phyloP scores from a whole-genome alignment of 1,140 invertebrate species.

The Lepidostoma basale region DNA sequence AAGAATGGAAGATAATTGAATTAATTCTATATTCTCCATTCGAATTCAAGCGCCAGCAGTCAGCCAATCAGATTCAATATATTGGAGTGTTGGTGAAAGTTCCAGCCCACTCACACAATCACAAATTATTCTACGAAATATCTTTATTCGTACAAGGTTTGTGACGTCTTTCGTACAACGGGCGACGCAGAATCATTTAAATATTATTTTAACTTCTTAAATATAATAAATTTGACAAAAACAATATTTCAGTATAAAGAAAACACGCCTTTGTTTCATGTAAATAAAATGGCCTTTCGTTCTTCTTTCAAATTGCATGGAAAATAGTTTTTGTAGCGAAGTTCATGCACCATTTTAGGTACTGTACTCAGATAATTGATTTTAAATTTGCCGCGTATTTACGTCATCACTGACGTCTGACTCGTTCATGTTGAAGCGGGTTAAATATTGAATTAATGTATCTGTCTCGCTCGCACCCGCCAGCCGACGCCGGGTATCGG shows the following conservation, averaged over 20 bases:
- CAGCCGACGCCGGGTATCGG: too few relatives aligned
- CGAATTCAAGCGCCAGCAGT: conserved; percentile 1
- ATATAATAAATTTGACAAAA: too few relatives aligned
- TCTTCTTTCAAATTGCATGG: too few relatives aligned
- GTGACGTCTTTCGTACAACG: conserved; percentile 26
- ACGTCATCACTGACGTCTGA: conserved; percentile 55
- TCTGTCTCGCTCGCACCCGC: neutral
- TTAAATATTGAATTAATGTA: conserved; percentile 7
- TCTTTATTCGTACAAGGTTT: neutral
- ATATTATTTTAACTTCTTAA: too few relatives aligned
- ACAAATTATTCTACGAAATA: neutral
- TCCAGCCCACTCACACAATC: neutral
- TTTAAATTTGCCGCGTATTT: conserved; percentile 62
- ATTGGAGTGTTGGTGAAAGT: neutral
- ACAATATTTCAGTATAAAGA: too few relatives aligned
- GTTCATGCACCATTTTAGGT: conserved; percentile 15
- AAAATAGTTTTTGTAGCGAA: neutral
- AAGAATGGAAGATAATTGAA: neutral
- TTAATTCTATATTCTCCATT: conserved; percentile 7
- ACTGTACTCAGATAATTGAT: conserved; percentile 42
- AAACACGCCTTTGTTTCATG: too few relatives aligned
- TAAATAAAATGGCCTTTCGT: too few relatives aligned
- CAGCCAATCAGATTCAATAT: neutral
- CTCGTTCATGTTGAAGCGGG: conserved; percentile 47
- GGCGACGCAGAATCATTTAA: conserved; percentile 1